Evolutionary conservation across 1,140 invertebrate species (phyloP), one percentile per base, ranked within the genome.

Genomic region (Drosophila biarmipes): DNA sequence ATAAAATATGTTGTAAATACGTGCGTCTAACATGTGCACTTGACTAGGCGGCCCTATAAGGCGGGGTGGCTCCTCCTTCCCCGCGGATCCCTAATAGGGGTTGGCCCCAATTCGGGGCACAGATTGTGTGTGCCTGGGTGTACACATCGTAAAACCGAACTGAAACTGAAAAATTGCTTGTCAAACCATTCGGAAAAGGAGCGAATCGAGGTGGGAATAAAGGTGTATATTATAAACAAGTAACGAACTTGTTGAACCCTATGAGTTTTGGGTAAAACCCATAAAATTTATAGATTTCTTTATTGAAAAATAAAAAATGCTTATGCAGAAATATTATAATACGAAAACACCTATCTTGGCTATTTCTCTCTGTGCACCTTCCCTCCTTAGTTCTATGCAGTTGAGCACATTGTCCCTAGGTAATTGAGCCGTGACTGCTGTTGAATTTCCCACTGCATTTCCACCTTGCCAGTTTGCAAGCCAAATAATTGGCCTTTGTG

Each of bases 1-100:
- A 24, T 24, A 24, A 72, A 42, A 62, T 63, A 75, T 66, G 55
- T 79, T 84, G 57, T 84, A 59, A 76, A 38, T 80, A 76, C 73
- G 73, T 75, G 73, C 58, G 34, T 19, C 57, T 46, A 74, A 75
- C 59, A 67, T 67, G 62, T 67, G 42, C 48, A 75, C 49, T 35
- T 27, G 35, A 42, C 53, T 64, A 59, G 54, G 46, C 31, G 46
- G 55, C 46, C 69, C 35, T 72, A 46, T 72, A 72, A 6, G 52
- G 55, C 35, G 17, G 31, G 11, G 17, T 31, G 6, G 15, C 19
- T 15, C 54, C 52, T n/a, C 40, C 12, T 17, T 27, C 4, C 5
- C 10, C 43, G 21, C 27, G 58, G 35, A 57, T 55, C 43, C 53
- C 42, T 43, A 69, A 71, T 71, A 69, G 52, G 64, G 54, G 37